Evolutionary conservation across 2,797 vertebrate genomes (phyloP).

Genomic region (Rhabdophis nuchalis): DNA sequence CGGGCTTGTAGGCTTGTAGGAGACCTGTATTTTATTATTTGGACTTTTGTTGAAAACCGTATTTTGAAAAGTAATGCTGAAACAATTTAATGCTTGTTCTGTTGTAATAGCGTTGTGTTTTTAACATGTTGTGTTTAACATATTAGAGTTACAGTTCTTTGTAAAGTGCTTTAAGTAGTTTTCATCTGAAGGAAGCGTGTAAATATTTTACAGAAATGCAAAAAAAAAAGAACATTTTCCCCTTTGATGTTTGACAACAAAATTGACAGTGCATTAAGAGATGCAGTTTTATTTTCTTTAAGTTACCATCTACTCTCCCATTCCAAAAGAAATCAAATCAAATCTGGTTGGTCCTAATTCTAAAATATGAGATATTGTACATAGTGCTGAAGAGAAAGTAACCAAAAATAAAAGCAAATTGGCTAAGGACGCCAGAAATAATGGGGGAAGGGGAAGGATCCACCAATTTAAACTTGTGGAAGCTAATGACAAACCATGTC

Average conservation of each 20-base stretch:
- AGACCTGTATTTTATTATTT: not conserved
- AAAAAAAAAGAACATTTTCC: not conserved
- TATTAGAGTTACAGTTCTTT: not conserved
- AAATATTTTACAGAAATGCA: not conserved
- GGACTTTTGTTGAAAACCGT: not conserved
- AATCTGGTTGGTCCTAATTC: not conserved
- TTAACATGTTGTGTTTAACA: too few species aligned
- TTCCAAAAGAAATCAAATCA: not conserved
- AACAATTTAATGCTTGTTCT: not conserved
- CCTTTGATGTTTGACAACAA: not conserved
- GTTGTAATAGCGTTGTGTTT: not conserved
- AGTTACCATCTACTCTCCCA: not conserved
- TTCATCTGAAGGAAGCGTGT: not conserved
- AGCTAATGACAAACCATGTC: not conserved
- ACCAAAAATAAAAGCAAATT: not conserved
- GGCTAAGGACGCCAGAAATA: not conserved
- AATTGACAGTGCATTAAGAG: too few species aligned
- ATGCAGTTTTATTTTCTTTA: not conserved
- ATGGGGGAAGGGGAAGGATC: too few species aligned
- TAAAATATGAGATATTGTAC: not conserved
- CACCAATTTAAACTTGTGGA: not conserved
- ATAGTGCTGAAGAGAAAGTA: not conserved
- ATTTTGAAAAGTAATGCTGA: not conserved
- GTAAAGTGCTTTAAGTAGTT: not conserved
- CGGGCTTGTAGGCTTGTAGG: not conserved